phyloP scores from a whole-genome alignment of 2,113 vertebrate genomes.

The Cyanoramphus novaezelandiae region DNA sequence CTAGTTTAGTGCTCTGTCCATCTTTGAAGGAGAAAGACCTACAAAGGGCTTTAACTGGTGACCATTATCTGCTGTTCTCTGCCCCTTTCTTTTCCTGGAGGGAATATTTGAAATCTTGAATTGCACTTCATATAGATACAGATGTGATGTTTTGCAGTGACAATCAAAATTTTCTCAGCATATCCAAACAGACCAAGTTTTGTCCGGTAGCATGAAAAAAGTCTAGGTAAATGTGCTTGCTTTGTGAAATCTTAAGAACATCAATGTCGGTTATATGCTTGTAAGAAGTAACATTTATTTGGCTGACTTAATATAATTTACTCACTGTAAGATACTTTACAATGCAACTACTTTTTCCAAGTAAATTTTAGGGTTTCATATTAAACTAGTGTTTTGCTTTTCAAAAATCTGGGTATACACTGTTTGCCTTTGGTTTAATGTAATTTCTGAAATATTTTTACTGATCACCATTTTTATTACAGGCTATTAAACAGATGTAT shows the following conservation, averaged over 20 bases:
- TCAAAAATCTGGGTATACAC: neutral
- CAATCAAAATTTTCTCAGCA: neutral
- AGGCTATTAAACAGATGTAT: conserved; percentile 98
- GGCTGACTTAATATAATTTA: neutral
- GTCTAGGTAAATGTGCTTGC: neutral
- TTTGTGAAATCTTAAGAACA: neutral
- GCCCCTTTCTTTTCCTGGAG: neutral
- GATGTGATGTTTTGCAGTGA: neutral
- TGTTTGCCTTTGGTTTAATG: neutral
- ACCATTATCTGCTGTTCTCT: neutral
- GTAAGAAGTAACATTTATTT: neutral
- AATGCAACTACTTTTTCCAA: neutral
- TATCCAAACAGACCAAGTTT: neutral
- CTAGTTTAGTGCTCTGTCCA: neutral
- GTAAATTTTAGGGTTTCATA: neutral
- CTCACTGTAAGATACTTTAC: neutral
- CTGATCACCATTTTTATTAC: conserved; percentile 9
- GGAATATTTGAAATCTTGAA: neutral
- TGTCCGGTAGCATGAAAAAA: neutral
- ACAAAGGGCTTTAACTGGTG: neutral
- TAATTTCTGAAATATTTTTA: neutral
- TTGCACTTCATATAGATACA: neutral
- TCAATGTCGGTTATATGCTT: neutral
- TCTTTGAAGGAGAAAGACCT: neutral
- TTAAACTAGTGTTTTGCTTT: neutral